Evolutionary conservation across 2,888 invertebrate genomes (phyloP), one percentile per base, ranked within the genome.

Genomic region (Drosophila meridionalis): DNA sequence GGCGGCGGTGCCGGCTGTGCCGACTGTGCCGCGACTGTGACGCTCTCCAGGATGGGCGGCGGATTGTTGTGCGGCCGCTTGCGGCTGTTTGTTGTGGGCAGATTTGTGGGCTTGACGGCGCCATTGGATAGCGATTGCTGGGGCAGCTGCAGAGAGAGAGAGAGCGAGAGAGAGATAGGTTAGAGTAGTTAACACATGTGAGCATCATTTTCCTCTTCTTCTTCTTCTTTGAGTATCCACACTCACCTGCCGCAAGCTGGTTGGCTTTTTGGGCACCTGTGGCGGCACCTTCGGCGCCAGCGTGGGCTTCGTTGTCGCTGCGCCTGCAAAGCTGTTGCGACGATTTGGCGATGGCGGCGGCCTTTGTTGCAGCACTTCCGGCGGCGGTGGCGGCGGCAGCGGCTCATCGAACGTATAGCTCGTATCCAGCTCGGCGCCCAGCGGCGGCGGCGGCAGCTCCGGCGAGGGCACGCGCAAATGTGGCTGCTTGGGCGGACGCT

Each of bases 401-500:
- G 93, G 93, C 69, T 93, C 93, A 55, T 93, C 93, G 36, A 91
- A 87, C 34, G 90, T 91, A 12, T 91, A 87, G 47, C 81, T 90
- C 20, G 83, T 86, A 43, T 92, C 92, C 55, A 89, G 78, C 45
- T 90, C 90, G 2, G 76, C 77, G 28, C 92, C 92, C 4, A 91
- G 92, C 4, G 93, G 93, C n/a, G 93, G 93, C 32, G 93, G 92
- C 28, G 93, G 93, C 73, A 93, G 62, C 69, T 93, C 93, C 1
- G 93, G 93, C 63, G 93, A 93, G 11, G 93, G 93, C 50, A 93
- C 92, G 61, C 94, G 93, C 80, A 95, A 91, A 69, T 96, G 93
- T 3, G 96, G 96, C 92, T 96, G 96, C 92, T 97, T 97, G 4
- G 96, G 96, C 12, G 97, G 97, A 77, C 96, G 93, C 81, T 96